These are phyloP conservation scores for Coptodon bakossiorum DNA, from an alignment of 2,113 vertebrate species.

Conservation along the genomic window DNA sequence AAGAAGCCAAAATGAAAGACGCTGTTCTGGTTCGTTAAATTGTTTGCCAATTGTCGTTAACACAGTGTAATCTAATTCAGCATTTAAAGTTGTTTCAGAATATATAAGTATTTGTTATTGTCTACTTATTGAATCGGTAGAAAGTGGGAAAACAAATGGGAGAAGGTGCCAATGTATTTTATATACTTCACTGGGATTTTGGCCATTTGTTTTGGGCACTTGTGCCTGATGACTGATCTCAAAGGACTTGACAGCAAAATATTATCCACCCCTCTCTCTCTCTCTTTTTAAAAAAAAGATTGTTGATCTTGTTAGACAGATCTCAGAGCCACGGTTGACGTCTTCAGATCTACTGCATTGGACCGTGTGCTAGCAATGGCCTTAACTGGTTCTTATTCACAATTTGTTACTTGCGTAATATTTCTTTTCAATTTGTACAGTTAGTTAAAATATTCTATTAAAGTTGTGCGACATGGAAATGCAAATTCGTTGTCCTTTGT, in stretches of 20 bases:
- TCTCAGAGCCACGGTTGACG: conserved; percentile 63
- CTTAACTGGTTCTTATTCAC: conserved; percentile 81
- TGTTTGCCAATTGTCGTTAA: conserved; percentile 50
- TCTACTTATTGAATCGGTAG: conserved; percentile 27
- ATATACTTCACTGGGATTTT: conserved; percentile 25
- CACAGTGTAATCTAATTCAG: conserved; percentile 36
- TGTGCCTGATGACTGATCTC: conserved; percentile 9
- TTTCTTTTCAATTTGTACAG: conserved; percentile 96
- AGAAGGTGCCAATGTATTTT: conserved; percentile 63
- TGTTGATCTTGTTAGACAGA: conserved; percentile 54
- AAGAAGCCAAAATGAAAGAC: conserved; percentile 45
- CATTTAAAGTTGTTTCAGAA: conserved; percentile 46
- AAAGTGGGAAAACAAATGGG: conserved; percentile 39
- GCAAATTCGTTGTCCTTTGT: background rate
- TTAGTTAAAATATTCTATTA: conserved; percentile 98
- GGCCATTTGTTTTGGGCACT: background rate
- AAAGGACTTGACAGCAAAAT: background rate
- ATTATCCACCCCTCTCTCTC: background rate
- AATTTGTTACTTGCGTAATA: conserved; percentile 87
- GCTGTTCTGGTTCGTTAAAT: conserved; percentile 1
- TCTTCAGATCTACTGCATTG: conserved; percentile 72
- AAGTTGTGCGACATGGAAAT: conserved; percentile 84
- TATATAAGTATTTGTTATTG: conserved; percentile 41
- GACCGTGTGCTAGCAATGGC: conserved; percentile 82
- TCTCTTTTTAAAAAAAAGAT: conserved; percentile 30